Percentiles rank a stretch among this genome's conserved stretches.
These are phyloP conservation scores for Watsonalla binaria DNA, from an alignment of 2,888 invertebrate genomes.

Conservation along the genomic window DNA sequence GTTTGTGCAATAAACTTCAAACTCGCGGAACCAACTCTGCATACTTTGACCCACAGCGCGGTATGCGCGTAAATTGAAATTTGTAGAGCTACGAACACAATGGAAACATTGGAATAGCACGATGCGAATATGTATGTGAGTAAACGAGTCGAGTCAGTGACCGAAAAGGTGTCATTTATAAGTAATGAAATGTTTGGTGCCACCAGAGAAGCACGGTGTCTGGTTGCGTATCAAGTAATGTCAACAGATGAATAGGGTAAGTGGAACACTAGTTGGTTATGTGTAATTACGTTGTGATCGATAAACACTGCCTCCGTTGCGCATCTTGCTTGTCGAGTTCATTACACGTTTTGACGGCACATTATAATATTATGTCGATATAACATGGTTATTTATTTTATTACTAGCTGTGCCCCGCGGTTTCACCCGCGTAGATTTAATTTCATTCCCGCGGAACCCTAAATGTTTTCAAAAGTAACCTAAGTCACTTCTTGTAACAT, in stretches of 20 bases:
- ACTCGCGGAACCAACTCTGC: conserved; percentile 20
- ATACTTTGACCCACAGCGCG: conserved; percentile 13
- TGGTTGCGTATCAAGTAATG: conserved; percentile 12
- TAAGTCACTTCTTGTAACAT: too few relatives aligned
- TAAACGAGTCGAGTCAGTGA: background rate
- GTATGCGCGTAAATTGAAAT: background rate
- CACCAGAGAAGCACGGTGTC: conserved; percentile 6
- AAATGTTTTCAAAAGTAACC: too few relatives aligned
- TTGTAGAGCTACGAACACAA: background rate
- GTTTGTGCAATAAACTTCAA: conserved; percentile 23
- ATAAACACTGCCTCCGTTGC: background rate
- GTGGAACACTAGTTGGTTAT: conserved; percentile 26
- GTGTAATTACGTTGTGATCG: conserved; percentile 3
- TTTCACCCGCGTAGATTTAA: too few relatives aligned
- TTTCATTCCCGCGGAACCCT: too few relatives aligned
- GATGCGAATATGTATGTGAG: background rate
- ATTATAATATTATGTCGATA: too few relatives aligned
- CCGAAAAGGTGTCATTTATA: conserved; percentile 10
- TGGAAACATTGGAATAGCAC: background rate
- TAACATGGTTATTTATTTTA: too few relatives aligned
- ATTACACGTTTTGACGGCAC: too few relatives aligned
- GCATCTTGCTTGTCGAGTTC: background rate
- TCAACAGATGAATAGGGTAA: conserved; percentile 23
- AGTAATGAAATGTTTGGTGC: conserved; percentile 13
- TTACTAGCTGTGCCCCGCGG: too few relatives aligned